These are phyloP conservation scores for Propithecus deckenii DNA, from an alignment of 2,797 vertebrate species.

Conservation along the genomic window DNA sequence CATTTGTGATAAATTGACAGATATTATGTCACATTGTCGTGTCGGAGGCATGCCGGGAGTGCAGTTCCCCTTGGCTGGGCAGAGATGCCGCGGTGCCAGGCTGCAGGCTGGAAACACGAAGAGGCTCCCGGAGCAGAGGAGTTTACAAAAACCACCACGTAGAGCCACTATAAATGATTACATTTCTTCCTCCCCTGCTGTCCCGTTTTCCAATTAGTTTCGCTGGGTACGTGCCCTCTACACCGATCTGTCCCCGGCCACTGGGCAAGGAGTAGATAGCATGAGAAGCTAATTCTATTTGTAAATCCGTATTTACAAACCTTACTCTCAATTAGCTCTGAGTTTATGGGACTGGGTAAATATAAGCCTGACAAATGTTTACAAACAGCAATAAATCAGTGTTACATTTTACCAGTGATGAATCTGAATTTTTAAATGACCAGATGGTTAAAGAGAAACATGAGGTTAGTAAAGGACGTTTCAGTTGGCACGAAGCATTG, in stretches of 20 bases:
- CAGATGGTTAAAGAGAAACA: constrained; percentile 46
- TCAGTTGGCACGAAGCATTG: not conserved
- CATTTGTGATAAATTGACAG: not conserved
- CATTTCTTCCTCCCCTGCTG: not conserved
- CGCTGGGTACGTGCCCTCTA: not conserved
- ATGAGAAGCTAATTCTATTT: not conserved
- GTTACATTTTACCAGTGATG: not conserved
- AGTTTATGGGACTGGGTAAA: not conserved
- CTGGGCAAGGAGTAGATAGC: not conserved
- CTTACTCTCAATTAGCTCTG: constrained; percentile 24
- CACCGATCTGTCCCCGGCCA: not conserved
- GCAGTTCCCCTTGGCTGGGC: not conserved
- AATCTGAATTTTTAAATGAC: constrained; percentile 20
- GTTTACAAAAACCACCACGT: not conserved
- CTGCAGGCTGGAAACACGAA: not conserved
- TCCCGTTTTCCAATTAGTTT: constrained; percentile 47
- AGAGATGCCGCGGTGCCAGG: not conserved
- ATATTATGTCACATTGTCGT: not conserved
- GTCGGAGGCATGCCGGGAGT: not conserved
- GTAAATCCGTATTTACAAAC: constrained; percentile 43
- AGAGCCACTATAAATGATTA: constrained; percentile 13
- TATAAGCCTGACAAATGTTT: constrained; percentile 27
- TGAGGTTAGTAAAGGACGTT: not conserved
- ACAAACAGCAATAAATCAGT: not conserved
- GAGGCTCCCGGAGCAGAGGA: not conserved